Evolutionary conservation across 1,140 invertebrate genomes (phyloP), one percentile per base, ranked within the genome.

Genomic region (Drosophila albomicans): DNA sequence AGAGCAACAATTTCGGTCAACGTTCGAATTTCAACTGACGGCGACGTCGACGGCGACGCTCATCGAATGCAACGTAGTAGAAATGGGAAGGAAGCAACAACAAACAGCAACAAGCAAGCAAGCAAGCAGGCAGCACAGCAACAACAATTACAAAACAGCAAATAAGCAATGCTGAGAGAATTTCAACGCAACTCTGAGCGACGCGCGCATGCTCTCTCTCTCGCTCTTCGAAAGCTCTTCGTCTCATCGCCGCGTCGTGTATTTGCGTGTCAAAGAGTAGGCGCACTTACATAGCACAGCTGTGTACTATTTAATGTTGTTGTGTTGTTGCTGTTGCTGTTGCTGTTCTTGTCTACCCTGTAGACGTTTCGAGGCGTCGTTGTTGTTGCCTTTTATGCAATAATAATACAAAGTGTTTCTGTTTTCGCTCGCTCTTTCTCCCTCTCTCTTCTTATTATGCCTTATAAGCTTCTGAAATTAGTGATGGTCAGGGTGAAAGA

Each of bases 1-100:
- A 58, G 69, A 66, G 58, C 75, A 84, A 84, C 86, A 84, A 85
- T 81, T 88, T 89, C 85, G 86, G 81, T 89, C 85, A 90, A 89
- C 85, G 85, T 88, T 90, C 69, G 75, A 81, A 89, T 79, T 89
- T 89, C 85, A 81, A 88, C 81, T 85, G 85, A 81, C 49, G 25
- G 46, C 73, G 67, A 38, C 61, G 73, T 61, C 73, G 59, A 41
- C 71, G 56, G 48, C 71, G 56, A 57, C 67, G 67, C 66, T 70
- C 25, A 58, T 20, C 43, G 61, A 88, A 66, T 88, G 85, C 85
- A 84, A 78, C 66, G 66, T 84, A 76, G 77, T 82, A 69, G 75
- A 79, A 75, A 78, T 75, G 72, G 82, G 75, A 85, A 85, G 81
- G 75, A 86, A 87, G 79, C 75, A 71, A 69, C 59, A 59, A 43